Evolutionary conservation across 2,113 vertebrate genomes (phyloP), one percentile per base, ranked within the genome.

Genomic region (Polypterus senegalus): DNA sequence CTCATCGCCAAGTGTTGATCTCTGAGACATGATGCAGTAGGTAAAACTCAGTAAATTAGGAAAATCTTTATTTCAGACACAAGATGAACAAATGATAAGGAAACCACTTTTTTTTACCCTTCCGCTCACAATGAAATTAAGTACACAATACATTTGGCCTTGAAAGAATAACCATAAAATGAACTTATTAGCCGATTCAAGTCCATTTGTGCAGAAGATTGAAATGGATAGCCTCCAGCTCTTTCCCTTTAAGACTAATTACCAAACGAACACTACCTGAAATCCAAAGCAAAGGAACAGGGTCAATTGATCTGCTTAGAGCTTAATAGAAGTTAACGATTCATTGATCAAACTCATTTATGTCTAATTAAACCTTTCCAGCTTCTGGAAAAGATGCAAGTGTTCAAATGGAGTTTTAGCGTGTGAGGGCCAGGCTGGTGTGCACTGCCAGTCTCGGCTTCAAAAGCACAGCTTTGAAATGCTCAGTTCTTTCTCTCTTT

Each of bases 321-420:
- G 70, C 80, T 83, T 80, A 83, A 82, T 77, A 62, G 76, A 77
- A 81, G 77, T 84, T 84, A 86, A 83, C 83, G 83, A 85, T 81
- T 85, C 80, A 86, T 84, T 84, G 78, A 80, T 84, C 73, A 81
- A 82, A 80, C 78, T 79, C 76, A 79, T 82, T 86, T 81, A 77
- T 63, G 76, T 67, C 82, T 83, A 84, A 85, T 87, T 86, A 83
- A 82, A 82, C 67, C 69, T 74, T 78, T 80, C 72, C 71, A 71
- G 64, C 59, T 59, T 72, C 72, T 27, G 64, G 61, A 75, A 77
- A 77, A 74, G 66, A 67, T 71, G 6, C 43, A 57, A 9, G 4
- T 57, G 43, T 11, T 11, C 3, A 57, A 57, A 57, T 57, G 4
- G 9, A 57, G 5, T 57, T 57, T 44, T 57, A 57, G 56, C 56